phyloP scores from a whole-genome alignment of 1,140 invertebrate species.

The Euura saliciscinereae region DNA sequence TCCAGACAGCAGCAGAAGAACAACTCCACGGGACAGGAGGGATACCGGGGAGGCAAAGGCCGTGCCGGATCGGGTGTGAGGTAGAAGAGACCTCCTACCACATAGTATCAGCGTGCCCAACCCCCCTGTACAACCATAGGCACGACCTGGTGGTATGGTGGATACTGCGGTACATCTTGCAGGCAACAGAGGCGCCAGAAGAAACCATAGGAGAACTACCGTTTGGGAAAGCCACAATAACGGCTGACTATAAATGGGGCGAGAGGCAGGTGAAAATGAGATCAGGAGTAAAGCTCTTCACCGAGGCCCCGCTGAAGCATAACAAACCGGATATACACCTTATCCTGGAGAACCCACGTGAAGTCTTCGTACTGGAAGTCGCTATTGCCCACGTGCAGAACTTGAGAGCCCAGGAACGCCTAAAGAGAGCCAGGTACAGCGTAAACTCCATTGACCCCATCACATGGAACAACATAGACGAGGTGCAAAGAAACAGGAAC shows the following conservation, averaged over 20 bases:
- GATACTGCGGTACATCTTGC: too few relatives aligned
- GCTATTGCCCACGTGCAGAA: constrained; percentile 7
- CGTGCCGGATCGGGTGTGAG: too few relatives aligned
- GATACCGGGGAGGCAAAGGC: too few relatives aligned
- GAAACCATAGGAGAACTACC: too few relatives aligned
- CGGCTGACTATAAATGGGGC: constrained; percentile 2
- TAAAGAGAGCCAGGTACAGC: constrained; percentile 6
- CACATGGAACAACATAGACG: neutral
- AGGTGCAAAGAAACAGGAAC: constrained; percentile 1
- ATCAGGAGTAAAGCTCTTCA: constrained; percentile 1
- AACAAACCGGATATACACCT: neutral
- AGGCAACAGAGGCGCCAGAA: too few relatives aligned
- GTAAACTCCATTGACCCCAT: neutral
- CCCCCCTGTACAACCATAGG: too few relatives aligned
- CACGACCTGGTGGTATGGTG: too few relatives aligned
- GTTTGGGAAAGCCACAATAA: constrained; percentile 2
- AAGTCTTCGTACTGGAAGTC: constrained; percentile 7
- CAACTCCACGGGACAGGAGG: too few relatives aligned
- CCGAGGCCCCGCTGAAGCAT: neutral
- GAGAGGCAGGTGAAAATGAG: neutral
- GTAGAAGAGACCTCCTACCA: too few relatives aligned
- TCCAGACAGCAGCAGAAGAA: too few relatives aligned
- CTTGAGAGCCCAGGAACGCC: neutral
- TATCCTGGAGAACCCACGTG: neutral
- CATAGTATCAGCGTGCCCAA: too few relatives aligned